These are phyloP conservation scores for Cydia pomonella DNA, from an alignment of 1,140 invertebrate species.

Conservation along the genomic window DNA sequence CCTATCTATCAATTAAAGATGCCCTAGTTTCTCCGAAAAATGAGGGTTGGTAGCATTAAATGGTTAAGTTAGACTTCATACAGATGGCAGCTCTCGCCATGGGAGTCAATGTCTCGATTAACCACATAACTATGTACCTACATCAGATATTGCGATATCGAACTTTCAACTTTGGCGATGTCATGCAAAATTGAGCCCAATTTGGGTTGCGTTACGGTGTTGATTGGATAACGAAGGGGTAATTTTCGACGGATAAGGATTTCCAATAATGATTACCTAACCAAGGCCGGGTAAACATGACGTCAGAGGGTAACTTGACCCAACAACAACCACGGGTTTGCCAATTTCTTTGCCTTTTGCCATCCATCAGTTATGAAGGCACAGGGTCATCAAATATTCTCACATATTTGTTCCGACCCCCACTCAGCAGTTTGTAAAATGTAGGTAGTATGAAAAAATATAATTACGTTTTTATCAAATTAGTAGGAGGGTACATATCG, in stretches of 20 bases:
- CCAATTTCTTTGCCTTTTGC: neutral
- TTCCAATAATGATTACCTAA: constrained; percentile 22
- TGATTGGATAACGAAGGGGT: neutral
- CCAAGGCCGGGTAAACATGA: constrained; percentile 21
- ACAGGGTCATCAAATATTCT: neutral
- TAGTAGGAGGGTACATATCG: neutral
- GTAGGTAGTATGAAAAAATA: constrained; percentile 17
- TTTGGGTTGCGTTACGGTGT: neutral
- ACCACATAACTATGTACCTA: constrained; percentile 2
- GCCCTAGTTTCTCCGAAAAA: constrained; percentile 27
- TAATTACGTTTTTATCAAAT: neutral
- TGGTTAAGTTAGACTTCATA: constrained; percentile 26
- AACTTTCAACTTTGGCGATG: constrained; percentile 18
- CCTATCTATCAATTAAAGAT: constrained; percentile 23
- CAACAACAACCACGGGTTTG: constrained; percentile 3
- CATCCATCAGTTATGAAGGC: constrained; percentile 26
- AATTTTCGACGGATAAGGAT: neutral
- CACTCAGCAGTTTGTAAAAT: neutral
- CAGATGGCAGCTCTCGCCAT: constrained; percentile 24
- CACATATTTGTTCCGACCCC: constrained; percentile 6
- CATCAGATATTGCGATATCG: neutral
- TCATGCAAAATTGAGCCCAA: neutral
- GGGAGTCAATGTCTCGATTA: neutral
- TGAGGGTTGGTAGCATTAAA: neutral
- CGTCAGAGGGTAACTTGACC: constrained; percentile 28